A percentile compares a stretch with the other conserved stretches of the same genome.
These are phyloP conservation scores for Rotaria sp. DNA, from an alignment of 2,888 invertebrate genomes.

Conservation along the genomic window DNA sequence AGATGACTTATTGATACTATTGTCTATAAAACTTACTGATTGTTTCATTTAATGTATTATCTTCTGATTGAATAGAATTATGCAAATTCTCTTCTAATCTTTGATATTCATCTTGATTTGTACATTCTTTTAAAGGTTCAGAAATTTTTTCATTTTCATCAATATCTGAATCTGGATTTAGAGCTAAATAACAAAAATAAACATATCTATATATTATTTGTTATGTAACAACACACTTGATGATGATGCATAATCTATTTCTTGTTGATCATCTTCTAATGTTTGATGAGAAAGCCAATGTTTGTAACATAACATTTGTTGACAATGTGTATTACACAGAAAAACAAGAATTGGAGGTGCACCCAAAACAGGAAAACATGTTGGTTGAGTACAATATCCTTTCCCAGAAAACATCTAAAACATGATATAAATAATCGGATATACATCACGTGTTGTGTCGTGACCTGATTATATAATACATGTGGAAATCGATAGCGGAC, in stretches of 20 bases:
- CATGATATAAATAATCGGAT: background rate
- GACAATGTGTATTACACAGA: background rate
- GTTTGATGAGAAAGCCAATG: background rate
- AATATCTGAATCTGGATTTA: background rate
- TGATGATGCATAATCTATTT: background rate
- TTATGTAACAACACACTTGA: background rate
- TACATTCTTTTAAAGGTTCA: background rate
- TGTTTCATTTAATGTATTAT: background rate
- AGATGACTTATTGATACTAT: no score
- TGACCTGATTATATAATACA: background rate
- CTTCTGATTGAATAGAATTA: background rate
- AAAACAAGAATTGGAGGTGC: background rate
- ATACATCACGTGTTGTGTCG: background rate
- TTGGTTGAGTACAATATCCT: background rate
- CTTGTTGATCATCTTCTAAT: background rate
- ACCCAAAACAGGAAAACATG: background rate
- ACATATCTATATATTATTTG: no score
- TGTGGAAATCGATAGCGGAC: background rate
- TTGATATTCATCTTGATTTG: background rate
- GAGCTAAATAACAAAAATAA: background rate
- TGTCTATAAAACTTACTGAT: no score
- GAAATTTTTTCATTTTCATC: background rate
- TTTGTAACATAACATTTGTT: background rate
- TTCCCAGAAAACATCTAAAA: background rate
- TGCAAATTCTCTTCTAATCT: background rate